Evolutionary conservation across 2,888 invertebrate genomes (phyloP).

Genomic region (Dicranocentrus wangi): DNA sequence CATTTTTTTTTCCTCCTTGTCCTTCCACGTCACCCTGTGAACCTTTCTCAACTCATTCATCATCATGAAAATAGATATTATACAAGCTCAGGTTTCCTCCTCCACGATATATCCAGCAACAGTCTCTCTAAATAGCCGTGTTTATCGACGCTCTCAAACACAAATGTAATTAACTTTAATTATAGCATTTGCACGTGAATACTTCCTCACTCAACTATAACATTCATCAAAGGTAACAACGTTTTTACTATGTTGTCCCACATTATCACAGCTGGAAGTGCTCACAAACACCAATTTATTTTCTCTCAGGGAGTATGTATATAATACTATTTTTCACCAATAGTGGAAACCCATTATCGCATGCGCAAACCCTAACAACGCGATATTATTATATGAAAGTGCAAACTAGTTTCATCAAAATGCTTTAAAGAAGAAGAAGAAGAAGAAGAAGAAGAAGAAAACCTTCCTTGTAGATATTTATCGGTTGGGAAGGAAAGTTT

Average conservation of each 20-base stretch:
- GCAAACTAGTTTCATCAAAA: slow-evolving; percentile 12
- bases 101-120: too few species aligned
- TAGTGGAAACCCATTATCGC: neutral
- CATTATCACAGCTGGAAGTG: slow-evolving; percentile 42
- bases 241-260: neutral
- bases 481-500: slow-evolving; percentile 20
- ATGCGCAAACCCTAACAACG: neutral
- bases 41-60: too few species aligned
- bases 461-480: slow-evolving; percentile 27
- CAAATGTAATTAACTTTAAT: slow-evolving; percentile 4
- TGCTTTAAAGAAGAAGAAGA: too few species aligned
- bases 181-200: neutral
- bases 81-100: too few species aligned
- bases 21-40: neutral
- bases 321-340: neutral
- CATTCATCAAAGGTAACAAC: slow-evolving; percentile 6
- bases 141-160: too few species aligned
- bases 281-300: neutral
- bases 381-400: neutral
- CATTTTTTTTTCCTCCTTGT: neutral
- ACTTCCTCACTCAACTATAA: neutral
- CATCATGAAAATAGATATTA: too few species aligned
- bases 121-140: too few species aligned
- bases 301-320: neutral
- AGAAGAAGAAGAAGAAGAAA: too few species aligned